A percentile compares a stretch with the other conserved stretches of the same genome.
Evolutionary conservation across 2,888 invertebrate genomes (phyloP).

Genomic region (Ennomos quercinarius): DNA sequence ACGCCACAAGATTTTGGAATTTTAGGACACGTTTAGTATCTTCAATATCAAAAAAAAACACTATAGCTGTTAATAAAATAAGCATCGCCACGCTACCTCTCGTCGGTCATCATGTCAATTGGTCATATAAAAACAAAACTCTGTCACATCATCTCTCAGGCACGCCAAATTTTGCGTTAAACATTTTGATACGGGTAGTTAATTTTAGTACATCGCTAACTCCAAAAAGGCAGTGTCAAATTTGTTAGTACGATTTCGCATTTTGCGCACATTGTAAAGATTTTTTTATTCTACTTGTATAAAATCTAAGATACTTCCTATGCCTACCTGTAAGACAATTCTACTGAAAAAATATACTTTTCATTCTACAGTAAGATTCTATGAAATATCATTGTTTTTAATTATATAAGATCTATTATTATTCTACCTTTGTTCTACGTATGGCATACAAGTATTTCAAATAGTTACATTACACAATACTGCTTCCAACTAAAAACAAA

Average conservation of each 20-base stretch:
- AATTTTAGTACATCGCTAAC: conserved; percentile 22
- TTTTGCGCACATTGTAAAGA: too few relatives aligned
- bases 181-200: background rate
- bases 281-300: conserved; percentile 25
- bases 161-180: too few relatives aligned
- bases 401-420: conserved; percentile 18
- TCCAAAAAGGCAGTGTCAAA: conserved; percentile 28
- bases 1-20: too few relatives aligned
- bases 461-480: background rate
- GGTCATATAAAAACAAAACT: too few relatives aligned
- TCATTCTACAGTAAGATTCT: conserved; percentile 41
- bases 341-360: conserved; percentile 45
- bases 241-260: conserved; percentile 6
- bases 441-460: conserved; percentile 17
- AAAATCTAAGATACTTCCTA: conserved; percentile 39
- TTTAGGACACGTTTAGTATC: too few relatives aligned
- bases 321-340: conserved; percentile 27
- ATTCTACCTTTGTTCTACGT: conserved; percentile 1
- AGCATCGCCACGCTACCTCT: too few relatives aligned
- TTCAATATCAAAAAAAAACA: too few relatives aligned
- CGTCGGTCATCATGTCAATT: too few relatives aligned
- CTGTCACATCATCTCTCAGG: too few relatives aligned
- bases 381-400: conserved; percentile 41
- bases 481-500: background rate
- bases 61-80: too few relatives aligned